Evolutionary conservation across 1,140 invertebrate species (phyloP), one percentile per base, ranked within the genome.

Genomic region (Drosophila punjabiensis): DNA sequence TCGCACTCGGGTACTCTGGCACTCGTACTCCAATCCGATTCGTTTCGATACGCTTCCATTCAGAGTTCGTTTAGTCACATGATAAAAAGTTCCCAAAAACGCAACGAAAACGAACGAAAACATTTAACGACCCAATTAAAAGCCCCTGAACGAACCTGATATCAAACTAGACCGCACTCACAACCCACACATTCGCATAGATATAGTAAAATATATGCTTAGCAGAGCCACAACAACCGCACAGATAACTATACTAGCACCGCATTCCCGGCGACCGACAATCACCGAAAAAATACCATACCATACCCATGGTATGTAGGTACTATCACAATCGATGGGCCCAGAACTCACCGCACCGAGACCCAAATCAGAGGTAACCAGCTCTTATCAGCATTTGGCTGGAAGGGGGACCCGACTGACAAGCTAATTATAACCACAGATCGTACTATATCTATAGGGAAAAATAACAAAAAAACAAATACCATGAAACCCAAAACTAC

Each of bases 111-210:
- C n/a, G 73, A 77, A 33, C 63, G 67, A 71, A 75, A 82, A 77
- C 82, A 82, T 89, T 89, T 89, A 89, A 89, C 86, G 86, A 89
- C 86, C 86, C 86, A 89, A 89, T 89, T 89, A 89, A 89, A 89
- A 90, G 76, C 81, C 82, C 65, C 82, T 58, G 62, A 81, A 80
- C 60, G 79, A 66, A 86, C 73, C 67, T 89, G 85, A 89, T 89
- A 89, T 89, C 82, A 89, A 81, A 85, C 50, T 58, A 63, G 69
- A 69, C 58, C 78, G 47, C 35, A 47, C 35, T 24, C 14, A 33
- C 65, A 48, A 28, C 45, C 66, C 61, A 33, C 45, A 82, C 79
- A 83, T 80, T 82, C 66, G 64, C 77, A 81, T 75, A 74, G 75
- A 82, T 84, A 87, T 86, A 82, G 62, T 87, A 87, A 79, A 81